These are phyloP conservation scores for Odontocolon sp. DNA, from an alignment of 2,888 invertebrate genomes.

Conservation along the genomic window DNA sequence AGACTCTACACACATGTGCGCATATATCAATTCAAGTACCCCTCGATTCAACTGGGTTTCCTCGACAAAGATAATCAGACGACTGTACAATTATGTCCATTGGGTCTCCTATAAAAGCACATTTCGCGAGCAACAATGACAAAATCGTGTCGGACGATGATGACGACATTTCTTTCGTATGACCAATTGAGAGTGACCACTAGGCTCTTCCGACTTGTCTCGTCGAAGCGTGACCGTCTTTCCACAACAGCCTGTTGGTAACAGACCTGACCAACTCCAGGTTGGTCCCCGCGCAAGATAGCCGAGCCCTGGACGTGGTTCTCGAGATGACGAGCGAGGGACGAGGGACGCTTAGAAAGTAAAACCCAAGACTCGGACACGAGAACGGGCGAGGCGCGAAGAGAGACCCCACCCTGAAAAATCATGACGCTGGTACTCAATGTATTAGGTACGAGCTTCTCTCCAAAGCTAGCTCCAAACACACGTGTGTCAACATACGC, in stretches of 20 bases:
- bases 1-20: conserved; percentile 19
- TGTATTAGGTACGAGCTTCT: conserved; percentile 58
- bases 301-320: conserved; percentile 35
- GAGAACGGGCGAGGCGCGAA: conserved; percentile 69
- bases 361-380: conserved; percentile 75
- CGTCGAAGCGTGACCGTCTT: conserved; percentile 58
- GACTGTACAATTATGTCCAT: too few relatives aligned
- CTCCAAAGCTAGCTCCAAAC: conserved; percentile 47
- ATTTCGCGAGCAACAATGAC: too few relatives aligned
- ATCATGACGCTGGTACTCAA: conserved; percentile 57
- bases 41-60: too few relatives aligned
- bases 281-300: conserved; percentile 23
- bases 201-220: conserved; percentile 55
- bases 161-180: conserved; percentile 25
- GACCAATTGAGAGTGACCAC: conserved; percentile 51
- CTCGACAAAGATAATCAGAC: too few relatives aligned
- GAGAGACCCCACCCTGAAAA: conserved; percentile 75
- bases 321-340: too few relatives aligned
- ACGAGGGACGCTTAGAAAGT: conserved; percentile 76
- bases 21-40: conserved; percentile 2
- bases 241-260: conserved; percentile 35
- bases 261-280: conserved; percentile 33
- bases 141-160: too few relatives aligned
- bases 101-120: too few relatives aligned
- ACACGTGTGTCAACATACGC: conserved; percentile 39